Base-by-base conservation (phyloP, 2,888 invertebrate genomes). In the Cremastinae sp. region DNA sequence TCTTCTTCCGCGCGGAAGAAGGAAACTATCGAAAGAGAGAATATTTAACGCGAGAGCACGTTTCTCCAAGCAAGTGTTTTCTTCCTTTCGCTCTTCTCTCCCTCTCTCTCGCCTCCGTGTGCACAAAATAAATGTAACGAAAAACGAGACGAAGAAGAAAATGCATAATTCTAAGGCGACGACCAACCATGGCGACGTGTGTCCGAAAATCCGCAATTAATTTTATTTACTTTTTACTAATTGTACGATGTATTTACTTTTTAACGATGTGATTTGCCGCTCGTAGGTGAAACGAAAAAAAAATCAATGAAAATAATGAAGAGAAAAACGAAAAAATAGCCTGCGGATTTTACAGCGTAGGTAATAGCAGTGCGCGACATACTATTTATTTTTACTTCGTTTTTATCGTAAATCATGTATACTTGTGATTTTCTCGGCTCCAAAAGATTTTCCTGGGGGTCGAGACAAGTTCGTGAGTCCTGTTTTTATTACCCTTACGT, bases 71-170 rank as follows among this genome's bases (percentile, higher is more conserved):
- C 41, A n/a, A 38, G 16, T 41, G 18, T 41, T 64, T 65, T 22
- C 14, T 41, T 43, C 16, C 3, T 10, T 3, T 10, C 16, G 9
- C 14, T 18, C 38, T 16, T 56, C 34, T 56, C 10, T 14, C 14
- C 2, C 16, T 28, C 47, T 41, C 18, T 49, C 58, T 49, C 53
- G 59, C 53, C 73, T 28, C 22, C 62, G 59, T 54, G 69, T 73
- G 77, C 77, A 77, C 77, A 74, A 74, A 77, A 66, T 77, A 77
- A 61, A 72, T 72, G 68, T 75, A 72, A 28, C 5, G 5, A 28
- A 28, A 28, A 28, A 28, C 2, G 28, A 28, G 28, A 28, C 28
- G 28, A 28, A 3, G 28, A 28, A 3, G 28, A 28, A 72, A 75
- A 72, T 68, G 62, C 64, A 68, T 75, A 62, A 75, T 72, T 68